Evolutionary conservation across 2,797 vertebrate species (phyloP).

Genomic region (Eulemur coronatus): DNA sequence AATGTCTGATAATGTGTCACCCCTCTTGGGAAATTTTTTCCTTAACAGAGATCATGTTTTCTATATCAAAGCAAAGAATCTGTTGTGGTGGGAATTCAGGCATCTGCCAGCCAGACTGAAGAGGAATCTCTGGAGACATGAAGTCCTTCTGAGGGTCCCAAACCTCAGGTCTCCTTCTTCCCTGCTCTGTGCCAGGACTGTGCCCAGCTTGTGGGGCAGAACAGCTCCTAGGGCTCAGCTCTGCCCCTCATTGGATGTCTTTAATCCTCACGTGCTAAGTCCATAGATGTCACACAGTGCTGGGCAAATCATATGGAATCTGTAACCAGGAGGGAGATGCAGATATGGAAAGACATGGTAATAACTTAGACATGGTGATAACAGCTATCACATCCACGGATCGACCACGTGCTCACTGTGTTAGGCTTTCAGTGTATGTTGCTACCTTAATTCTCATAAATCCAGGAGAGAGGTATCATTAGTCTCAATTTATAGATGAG

Average conservation of each 20-base stretch:
- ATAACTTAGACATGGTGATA: not conserved
- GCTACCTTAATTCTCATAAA: not conserved
- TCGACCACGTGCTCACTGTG: rapidly evolving
- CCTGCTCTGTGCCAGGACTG: rapidly evolving
- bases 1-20: not conserved
- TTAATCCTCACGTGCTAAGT: not conserved
- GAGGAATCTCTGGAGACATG: not conserved
- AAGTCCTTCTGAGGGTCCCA: not conserved
- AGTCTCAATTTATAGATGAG: not conserved
- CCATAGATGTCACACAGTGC: not conserved
- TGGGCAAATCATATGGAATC: not conserved
- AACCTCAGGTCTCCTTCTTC: not conserved
- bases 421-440: not conserved
- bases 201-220: rapidly evolving
- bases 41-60: not conserved
- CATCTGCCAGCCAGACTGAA: not conserved
- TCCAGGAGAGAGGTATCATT: not conserved
- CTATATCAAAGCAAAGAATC: not conserved
- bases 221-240: not conserved
- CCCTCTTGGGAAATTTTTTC: not conserved
- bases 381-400: rapidly evolving
- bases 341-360: not conserved
- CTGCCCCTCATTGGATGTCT: not conserved
- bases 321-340: not conserved
- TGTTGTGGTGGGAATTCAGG: not conserved